Percentiles rank a stretch among this genome's conserved stretches.
Conservation (phyloP, 2,888 invertebrate genomes). For the Eilema griseolum region DNA sequence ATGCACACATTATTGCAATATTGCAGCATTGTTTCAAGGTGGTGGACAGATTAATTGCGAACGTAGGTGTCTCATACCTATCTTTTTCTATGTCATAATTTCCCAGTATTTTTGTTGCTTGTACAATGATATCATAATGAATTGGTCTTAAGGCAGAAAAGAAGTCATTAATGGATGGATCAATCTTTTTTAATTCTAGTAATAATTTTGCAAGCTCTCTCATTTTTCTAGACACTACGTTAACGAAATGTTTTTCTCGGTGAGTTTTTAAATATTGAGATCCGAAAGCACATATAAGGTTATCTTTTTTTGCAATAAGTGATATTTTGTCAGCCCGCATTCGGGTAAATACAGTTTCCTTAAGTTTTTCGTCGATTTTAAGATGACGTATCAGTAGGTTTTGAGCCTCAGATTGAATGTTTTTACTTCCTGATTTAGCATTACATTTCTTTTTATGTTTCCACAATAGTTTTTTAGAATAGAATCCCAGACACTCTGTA, state of each 20-base stretch:
- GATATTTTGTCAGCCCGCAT: too few relatives aligned
- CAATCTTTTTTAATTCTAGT: conserved; percentile 43
- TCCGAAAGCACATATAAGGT: too few relatives aligned
- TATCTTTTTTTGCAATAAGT: too few relatives aligned
- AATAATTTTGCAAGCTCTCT: conserved; percentile 50
- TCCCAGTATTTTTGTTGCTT: conserved; percentile 36
- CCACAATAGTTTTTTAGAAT: too few relatives aligned
- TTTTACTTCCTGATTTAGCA: conserved; percentile 6
- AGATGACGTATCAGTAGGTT: conserved; percentile 49
- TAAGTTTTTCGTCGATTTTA: conserved; percentile 54
- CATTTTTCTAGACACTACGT: conserved; percentile 50
- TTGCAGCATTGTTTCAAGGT: conserved; percentile 54
- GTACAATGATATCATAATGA: conserved; percentile 44
- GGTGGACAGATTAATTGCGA: conserved; percentile 51
- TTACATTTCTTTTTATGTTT: background rate
- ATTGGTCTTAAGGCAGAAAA: conserved; percentile 38
- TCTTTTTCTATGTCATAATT: conserved; percentile 41
- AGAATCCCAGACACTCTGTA: too few relatives aligned
- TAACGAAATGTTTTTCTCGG: conserved; percentile 44
- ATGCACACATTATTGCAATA: conserved; percentile 48
- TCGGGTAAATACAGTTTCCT: conserved; percentile 24
- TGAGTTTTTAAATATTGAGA: conserved; percentile 3
- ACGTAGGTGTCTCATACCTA: conserved; percentile 47
- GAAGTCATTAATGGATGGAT: conserved; percentile 35
- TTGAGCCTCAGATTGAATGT: conserved; percentile 53